Evolutionary conservation across 2,797 vertebrate genomes (phyloP), one percentile per base, ranked within the genome.

Genomic region (Thamnophis elegans): DNA sequence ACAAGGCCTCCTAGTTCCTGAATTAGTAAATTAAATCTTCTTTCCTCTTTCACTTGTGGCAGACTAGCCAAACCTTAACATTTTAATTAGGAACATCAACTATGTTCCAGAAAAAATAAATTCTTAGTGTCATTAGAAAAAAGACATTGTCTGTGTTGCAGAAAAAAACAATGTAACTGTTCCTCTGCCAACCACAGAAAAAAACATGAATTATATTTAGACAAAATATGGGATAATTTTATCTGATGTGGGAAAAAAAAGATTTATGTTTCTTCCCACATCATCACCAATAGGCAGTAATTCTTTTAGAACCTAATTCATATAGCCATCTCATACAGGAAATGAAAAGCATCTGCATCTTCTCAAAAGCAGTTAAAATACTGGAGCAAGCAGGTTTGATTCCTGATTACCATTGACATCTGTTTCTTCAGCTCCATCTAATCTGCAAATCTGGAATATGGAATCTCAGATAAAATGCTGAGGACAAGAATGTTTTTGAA

Each of bases 191-290:
- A 85, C 22, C 56, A 89, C 26, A 42, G 20, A 8, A 16, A 36
- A 16, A 88, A 89, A 89, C 60, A 18, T 58, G 59, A 16, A n/a
- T 73, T 68, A 62, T 0, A 1, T 0, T 8, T 18, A 0, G 0
- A 54, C 5, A 25, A n/a, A 1, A 0, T 2, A 13, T 47, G 14
- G 11, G n/a, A 88, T 16, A 65, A 56, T 25, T n/a, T n/a, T 55
- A 82, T 36, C 3, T 88, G 54, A 28, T 73, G 53, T 53, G 42
- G 42, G 54, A 0, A 11, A 42, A 78, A 16, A 9, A 12, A 2
- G 28, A 18, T 14, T 73, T 60, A 47, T 85, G 59, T 7, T 88
- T 82, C 36, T 1, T 32, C 10, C 9, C 59, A 86, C 32, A 65
- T 32, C 11, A 85, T 86, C 73, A 92, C 36, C 32, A 51, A 68